These are phyloP conservation scores for Microplitis demolitor DNA, from an alignment of 1,140 invertebrate species.

Conservation along the genomic window DNA sequence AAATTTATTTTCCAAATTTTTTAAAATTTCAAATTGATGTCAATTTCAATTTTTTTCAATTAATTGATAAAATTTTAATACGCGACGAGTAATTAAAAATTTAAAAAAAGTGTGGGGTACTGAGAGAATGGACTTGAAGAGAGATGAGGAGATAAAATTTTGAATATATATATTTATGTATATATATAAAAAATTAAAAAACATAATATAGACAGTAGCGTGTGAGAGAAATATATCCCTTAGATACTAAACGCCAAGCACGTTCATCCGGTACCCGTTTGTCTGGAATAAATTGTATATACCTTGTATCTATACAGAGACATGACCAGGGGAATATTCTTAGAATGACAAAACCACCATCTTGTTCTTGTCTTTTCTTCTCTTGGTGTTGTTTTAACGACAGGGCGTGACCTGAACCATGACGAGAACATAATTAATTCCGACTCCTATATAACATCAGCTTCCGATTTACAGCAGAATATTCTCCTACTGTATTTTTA, in stretches of 20 bases:
- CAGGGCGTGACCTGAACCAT: constrained; percentile 23
- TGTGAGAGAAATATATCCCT: not conserved
- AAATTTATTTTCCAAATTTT: no score
- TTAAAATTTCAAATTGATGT: no score
- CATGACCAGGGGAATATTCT: constrained; percentile 29
- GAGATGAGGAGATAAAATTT: not conserved
- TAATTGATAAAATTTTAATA: no score
- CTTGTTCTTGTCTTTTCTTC: constrained; percentile 12
- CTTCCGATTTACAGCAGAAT: not conserved
- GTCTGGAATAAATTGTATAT: constrained; percentile 43
- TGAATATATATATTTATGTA: not conserved
- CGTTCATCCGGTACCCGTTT: constrained; percentile 42
- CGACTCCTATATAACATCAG: not conserved
- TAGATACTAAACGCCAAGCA: constrained; percentile 18
- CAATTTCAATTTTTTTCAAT: no score
- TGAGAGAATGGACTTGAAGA: no score
- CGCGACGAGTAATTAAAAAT: no score
- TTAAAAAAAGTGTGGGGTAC: no score
- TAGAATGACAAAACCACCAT: constrained; percentile 44
- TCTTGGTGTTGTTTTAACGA: constrained; percentile 13
- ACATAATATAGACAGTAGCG: not conserved
- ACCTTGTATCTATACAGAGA: not conserved
- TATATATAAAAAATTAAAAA: not conserved
- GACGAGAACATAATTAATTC: constrained; percentile 14
- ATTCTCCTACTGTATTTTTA: not conserved